phyloP scores from a whole-genome alignment of 2,888 invertebrate species.

The Cheiracanthium punctorium region DNA sequence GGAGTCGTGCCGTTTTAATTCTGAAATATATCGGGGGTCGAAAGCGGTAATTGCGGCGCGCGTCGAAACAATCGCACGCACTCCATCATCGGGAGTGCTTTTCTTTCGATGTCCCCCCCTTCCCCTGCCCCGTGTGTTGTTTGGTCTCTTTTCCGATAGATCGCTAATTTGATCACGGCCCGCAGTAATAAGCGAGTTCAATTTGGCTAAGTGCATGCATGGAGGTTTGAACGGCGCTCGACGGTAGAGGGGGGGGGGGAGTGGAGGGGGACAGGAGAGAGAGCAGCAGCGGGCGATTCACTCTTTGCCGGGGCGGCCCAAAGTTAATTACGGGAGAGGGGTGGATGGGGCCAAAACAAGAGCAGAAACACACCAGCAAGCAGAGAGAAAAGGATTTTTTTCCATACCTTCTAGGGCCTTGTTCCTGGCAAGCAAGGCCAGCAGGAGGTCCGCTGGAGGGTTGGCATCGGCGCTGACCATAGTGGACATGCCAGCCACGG shows the following conservation, averaged over 20 bases:
- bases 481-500: conserved; percentile 65
- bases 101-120: neutral
- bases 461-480: conserved; percentile 65
- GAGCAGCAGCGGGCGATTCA: conserved; percentile 7
- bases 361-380: neutral
- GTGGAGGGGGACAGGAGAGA: neutral
- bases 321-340: conserved; percentile 58
- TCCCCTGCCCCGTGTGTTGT: conserved; percentile 22
- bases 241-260: conserved; percentile 3
- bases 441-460: conserved; percentile 84
- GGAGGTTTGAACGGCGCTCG: conserved; percentile 3
- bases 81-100: conserved; percentile 59
- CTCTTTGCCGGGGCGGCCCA: conserved; percentile 36
- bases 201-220: conserved; percentile 71
- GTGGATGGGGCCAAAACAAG: conserved; percentile 1
- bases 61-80: conserved; percentile 69
- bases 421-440: conserved; percentile 89
- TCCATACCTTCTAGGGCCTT: conserved; percentile 84
- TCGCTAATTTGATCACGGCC: conserved; percentile 70
- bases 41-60: conserved; percentile 60
- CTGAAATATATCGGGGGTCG: conserved; percentile 45
- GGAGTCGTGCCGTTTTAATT: conserved; percentile 62
- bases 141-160: conserved; percentile 66
- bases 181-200: conserved; percentile 68
- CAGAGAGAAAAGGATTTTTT: conserved; percentile 7